Evolutionary conservation across 1,140 invertebrate genomes (phyloP), one percentile per base, ranked within the genome.

Genomic region (Camponotus floridanus): DNA sequence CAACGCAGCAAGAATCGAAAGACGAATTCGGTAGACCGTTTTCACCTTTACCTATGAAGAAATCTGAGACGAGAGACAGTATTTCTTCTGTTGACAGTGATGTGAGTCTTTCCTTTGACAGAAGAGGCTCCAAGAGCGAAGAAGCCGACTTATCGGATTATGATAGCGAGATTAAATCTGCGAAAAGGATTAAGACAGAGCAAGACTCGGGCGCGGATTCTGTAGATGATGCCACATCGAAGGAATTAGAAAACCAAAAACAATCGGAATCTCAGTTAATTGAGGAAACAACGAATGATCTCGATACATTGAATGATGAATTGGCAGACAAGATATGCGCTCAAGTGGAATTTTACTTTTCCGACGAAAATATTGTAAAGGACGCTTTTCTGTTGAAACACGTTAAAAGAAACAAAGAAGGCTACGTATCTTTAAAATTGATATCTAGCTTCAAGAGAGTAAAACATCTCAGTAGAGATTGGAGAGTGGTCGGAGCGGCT

Each of bases 301-400:
- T 95, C 73, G 89, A 93, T 0, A 90, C 92, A 2, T 97, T 97
- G 2, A 96, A 96, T 78, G 97, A 98, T 5, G 97, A 98, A 89
- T 93, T 98, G 31, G 96, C 97, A 1, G 96, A 97, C 36, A 96
- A 97, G 87, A 98, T 98, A 83, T 96, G 98, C 57, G 96, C 97
- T 57, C 98, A 98, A 93, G 98, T 98, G 8, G 98, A 98, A 95
- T 98, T 98, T 93, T 99, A 99, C 94, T 99, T 99, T 93, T 98
- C 98, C 79, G 98, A 99, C 93, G 98, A 97, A 21, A 99, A 98
- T 93, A 98, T 99, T 83, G 97, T 98, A 1, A 99, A 99, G 94
- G 98, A 99, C 93, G 98, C 98, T 2, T 99, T 99, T 94, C 95
- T 99, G 6, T 94, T 99, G 51, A 99, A 99, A 94, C 98, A 99